Conservation (phyloP, 1,140 invertebrate genomes). For the Megalonaias nervosa region DNA sequence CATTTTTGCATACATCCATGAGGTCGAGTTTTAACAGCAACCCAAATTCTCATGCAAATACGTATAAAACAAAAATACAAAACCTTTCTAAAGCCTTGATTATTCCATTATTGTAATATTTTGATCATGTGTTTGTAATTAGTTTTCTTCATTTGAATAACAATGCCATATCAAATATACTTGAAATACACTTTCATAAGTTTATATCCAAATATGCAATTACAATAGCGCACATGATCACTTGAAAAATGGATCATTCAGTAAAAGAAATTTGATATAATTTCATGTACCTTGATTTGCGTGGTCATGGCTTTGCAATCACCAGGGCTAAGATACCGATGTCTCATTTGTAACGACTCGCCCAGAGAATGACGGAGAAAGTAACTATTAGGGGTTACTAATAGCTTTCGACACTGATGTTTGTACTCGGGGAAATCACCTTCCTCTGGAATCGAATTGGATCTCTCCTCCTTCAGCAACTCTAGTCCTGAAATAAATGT, state of each 20-base stretch:
- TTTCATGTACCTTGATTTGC: constrained; percentile 22
- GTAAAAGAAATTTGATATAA: neutral
- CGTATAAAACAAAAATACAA: too few species aligned
- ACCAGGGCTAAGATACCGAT: constrained; percentile 26
- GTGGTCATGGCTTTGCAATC: constrained; percentile 27
- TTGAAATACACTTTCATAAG: neutral
- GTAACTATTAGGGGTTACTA: constrained; percentile 26
- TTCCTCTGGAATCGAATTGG: constrained; percentile 10
- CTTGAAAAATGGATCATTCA: neutral
- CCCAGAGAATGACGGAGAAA: constrained; percentile 28
- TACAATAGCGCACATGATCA: neutral
- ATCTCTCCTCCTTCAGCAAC: constrained; percentile 24
- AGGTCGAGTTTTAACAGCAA: too few species aligned
- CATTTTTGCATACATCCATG: too few species aligned
- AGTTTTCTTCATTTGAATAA: too few species aligned
- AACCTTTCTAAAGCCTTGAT: too few species aligned
- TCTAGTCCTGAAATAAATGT: constrained; percentile 23
- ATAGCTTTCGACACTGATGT: constrained; percentile 26
- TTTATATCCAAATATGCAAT: neutral
- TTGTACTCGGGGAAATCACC: constrained; percentile 34
- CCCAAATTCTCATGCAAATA: too few species aligned
- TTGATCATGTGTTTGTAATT: too few species aligned
- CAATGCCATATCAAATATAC: neutral
- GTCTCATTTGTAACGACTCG: constrained; percentile 21
- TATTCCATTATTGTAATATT: too few species aligned